Evolutionary conservation across 2,797 vertebrate genomes (phyloP), one percentile per base, ranked within the genome.

Genomic region (Phoebastria nigripes): DNA sequence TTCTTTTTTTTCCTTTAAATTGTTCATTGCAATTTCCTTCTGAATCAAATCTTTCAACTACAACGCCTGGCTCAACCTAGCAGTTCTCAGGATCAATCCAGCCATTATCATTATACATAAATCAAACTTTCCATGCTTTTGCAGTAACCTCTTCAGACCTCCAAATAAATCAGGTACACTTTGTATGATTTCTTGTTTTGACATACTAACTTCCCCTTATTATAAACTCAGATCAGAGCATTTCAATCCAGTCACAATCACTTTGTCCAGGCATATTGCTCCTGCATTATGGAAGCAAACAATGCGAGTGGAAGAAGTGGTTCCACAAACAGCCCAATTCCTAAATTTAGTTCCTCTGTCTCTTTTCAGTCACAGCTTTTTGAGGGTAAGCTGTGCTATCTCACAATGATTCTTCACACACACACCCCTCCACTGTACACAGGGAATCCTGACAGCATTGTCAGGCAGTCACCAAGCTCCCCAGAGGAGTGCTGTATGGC

Each of bases 301-400:
- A 65, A 49, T 15, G 14, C 0, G 4, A 91, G 41, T 59, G 84
- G 66, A 96, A 87, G 39, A 67, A 78, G 51, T 49, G 35, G 35
- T 79, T 92, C 77, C 66, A 85, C 74, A 86, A 94, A 73, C 21
- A 80, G 39, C 52, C 82, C 69, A 67, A 91, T 61, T 91, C 94
- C 95, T 96, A 96, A 95, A 96, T 96, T 95, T 95, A 96, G 91
- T 91, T 37, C 17, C 54, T 25, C 96, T 94, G 91, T 82, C 72
- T 97, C 92, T 93, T 74, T 71, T 94, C 96, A 96, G 55, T 91
- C 72, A 89, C 95, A 96, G 96, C 94, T 95, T 96, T 96, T 74
- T 62, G 61, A 95, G 78, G 79, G 87, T 74, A 71, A 91, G 92
- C 89, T 83, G 82, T 82, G 73, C 87, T 93, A 92, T 96, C 90